These are phyloP conservation scores for Pseudochirops cupreus DNA, from an alignment of 2,797 vertebrate genomes.

Conservation along the genomic window DNA sequence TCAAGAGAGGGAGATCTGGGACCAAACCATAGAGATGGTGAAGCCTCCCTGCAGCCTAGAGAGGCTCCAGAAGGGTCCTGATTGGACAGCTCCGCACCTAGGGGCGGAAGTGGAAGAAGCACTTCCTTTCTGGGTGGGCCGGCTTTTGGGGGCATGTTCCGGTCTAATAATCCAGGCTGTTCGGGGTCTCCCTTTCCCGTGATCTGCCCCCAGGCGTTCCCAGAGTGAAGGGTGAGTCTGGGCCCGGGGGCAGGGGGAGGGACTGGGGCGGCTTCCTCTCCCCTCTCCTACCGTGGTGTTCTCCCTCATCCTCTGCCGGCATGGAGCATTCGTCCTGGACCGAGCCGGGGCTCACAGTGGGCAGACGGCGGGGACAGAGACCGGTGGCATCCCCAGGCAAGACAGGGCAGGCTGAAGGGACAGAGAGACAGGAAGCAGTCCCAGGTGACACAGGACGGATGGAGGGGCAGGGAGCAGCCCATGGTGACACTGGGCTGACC, in stretches of 20 bases:
- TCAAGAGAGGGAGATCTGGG: neutral
- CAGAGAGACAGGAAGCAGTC: neutral
- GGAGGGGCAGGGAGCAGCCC: no score
- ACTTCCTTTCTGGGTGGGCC: neutral
- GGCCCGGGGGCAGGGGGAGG: neutral
- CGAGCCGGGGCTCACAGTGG: neutral
- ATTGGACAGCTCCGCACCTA: neutral
- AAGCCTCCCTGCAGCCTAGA: neutral
- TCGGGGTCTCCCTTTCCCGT: neutral
- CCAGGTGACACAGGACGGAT: neutral
- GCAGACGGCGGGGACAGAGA: neutral
- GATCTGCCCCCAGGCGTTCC: neutral
- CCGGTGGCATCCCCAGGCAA: neutral
- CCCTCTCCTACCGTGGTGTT: neutral
- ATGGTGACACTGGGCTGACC: no score
- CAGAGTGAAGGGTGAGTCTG: neutral
- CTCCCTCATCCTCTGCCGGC: neutral
- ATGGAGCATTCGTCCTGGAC: neutral
- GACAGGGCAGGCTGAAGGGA: neutral
- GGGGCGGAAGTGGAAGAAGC: neutral
- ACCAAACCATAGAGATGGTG: neutral
- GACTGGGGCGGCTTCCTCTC: neutral
- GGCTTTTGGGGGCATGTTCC: neutral
- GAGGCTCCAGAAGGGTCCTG: neutral
- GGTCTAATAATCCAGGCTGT: neutral